Base-by-base conservation (phyloP, 2,888 invertebrate genomes). In the Anticlea derivata region DNA sequence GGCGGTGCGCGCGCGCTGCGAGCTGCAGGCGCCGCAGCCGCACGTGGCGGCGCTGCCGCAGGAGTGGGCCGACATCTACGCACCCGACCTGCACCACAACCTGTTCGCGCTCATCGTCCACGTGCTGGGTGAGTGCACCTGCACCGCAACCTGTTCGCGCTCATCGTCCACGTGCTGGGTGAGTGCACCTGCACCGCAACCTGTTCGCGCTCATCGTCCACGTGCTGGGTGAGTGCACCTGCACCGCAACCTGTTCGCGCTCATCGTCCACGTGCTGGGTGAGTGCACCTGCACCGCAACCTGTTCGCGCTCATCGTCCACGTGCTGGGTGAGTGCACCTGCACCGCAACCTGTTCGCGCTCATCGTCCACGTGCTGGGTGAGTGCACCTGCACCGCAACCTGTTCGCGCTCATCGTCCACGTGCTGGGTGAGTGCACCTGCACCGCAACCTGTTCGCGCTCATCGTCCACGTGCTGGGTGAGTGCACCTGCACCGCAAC, bases 41-140 rank as follows among this genome's bases (percentile, higher is more conserved):
- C 79, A 84, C 61, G 77, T 85, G 41, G 75, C 70, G 45, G 80
- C 78, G 60, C 92, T 93, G 38, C 70, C 90, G 17, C 88, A 92
- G 43, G 97, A 97, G 84, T 97, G 97, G 97, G 80, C 85, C 39
- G 94, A 95, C 76, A 92, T 97, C 45, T 96, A 97, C 83, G 92
- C 93, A 51, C 92, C 93, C 41, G 94, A 93, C 61, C 83, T 94
- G 27, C 91, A 92, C 67, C 66, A 68, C 39, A 86, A 88, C 56
- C 65, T 94, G 8, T 75, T 92, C 33, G 79, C 86, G 33, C 66
- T 92, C 11, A 10, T 66, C 0, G 6, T 61, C 8, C 43, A 55
- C 2, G 55, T 78, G n/a, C 63, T 86, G 3, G 65, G 84, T 83
- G 24, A 63, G 72, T 33, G 17, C 4, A 93, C 61, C 83, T 94